phyloP scores from a whole-genome alignment of 2,888 invertebrate species.

The Tipula helvola region DNA sequence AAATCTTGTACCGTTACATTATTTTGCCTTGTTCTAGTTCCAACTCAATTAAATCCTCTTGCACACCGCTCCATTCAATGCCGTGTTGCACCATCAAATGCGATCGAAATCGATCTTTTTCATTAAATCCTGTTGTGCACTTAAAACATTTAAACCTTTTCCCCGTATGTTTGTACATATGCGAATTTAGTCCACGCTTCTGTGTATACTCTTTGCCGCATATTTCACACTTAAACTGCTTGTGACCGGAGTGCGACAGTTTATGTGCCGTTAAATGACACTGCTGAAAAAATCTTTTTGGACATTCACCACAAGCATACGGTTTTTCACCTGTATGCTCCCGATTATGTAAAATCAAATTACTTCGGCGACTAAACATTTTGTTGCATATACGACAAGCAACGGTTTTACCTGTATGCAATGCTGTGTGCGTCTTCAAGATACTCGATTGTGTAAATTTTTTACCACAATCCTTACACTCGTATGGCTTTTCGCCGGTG shows the following conservation, averaged over 20 bases:
- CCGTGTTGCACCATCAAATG: background rate
- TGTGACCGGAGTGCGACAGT: background rate
- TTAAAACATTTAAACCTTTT: slow-evolving; percentile 17
- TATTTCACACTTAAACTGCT: slow-evolving; percentile 1
- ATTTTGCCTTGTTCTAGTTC: background rate
- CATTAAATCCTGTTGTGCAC: slow-evolving; percentile 16
- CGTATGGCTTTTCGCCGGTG: slow-evolving; percentile 4
- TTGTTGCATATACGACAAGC: slow-evolving; percentile 13
- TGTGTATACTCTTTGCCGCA: slow-evolving; percentile 18
- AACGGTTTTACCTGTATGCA: slow-evolving; percentile 12
- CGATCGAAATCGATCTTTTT: slow-evolving; percentile 15
- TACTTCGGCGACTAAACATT: slow-evolving; percentile 10
- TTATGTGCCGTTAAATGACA: background rate
- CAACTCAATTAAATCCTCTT: background rate
- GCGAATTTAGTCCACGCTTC: slow-evolving; percentile 17
- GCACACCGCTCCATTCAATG: background rate
- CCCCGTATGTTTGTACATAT: slow-evolving; percentile 18
- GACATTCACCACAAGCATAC: background rate
- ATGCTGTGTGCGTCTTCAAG: background rate
- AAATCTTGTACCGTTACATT: background rate
- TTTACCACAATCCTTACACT: background rate
- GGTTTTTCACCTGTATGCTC: slow-evolving; percentile 11
- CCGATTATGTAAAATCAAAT: slow-evolving; percentile 13
- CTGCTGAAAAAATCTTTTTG: background rate
- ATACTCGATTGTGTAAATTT: background rate